phyloP scores from a whole-genome alignment of 1,140 invertebrate species.

The Hesperophylax magnus region DNA sequence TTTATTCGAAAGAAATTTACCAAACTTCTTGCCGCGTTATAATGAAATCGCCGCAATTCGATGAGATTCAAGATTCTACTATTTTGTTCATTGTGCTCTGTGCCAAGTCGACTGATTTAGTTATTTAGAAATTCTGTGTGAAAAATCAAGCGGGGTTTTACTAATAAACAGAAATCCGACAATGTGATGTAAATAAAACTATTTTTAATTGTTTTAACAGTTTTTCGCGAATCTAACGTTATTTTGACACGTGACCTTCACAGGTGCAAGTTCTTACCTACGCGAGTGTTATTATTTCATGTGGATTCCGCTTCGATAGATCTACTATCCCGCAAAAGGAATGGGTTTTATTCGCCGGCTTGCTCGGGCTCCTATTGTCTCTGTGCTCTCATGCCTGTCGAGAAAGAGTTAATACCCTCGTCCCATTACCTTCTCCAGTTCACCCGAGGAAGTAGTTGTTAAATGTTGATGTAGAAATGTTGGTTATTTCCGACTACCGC shows the following conservation, averaged over 20 bases:
- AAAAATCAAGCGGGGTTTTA: background rate
- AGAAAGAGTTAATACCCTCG: constrained; percentile 36
- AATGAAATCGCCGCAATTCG: background rate
- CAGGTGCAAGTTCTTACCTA: background rate
- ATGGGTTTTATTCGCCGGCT: constrained; percentile 11
- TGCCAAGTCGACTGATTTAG: background rate
- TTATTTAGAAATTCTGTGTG: background rate
- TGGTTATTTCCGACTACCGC: constrained; percentile 7
- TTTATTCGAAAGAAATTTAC: constrained; percentile 8
- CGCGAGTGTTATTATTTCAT: background rate
- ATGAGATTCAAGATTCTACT: background rate
- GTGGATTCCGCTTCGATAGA: background rate
- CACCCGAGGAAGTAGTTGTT: constrained; percentile 7
- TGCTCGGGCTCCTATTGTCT: constrained; percentile 45
- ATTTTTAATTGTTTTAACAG: background rate
- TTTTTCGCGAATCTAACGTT: background rate
- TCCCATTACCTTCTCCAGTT: constrained; percentile 25
- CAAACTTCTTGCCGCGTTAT: constrained; percentile 6
- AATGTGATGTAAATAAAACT: background rate
- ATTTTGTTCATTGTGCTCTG: background rate
- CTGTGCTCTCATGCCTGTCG: constrained; percentile 48
- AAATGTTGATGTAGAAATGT: background rate
- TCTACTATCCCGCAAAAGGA: constrained; percentile 13
- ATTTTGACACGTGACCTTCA: background rate
- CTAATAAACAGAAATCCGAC: background rate